Evolutionary conservation across 2,888 invertebrate genomes (phyloP).

Genomic region (Clusia tigrina): DNA sequence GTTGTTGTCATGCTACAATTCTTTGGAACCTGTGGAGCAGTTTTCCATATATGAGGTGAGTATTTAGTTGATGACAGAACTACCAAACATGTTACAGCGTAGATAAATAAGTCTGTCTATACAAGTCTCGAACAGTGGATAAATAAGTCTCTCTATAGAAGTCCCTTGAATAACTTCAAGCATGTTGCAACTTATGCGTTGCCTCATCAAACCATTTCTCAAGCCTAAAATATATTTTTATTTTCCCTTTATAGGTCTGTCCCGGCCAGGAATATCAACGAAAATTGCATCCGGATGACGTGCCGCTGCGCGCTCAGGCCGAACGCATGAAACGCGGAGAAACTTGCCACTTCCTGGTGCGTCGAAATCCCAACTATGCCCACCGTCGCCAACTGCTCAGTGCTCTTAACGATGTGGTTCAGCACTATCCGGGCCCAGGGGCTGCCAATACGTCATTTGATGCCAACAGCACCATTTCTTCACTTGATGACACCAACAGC

Average conservation of each 20-base stretch:
- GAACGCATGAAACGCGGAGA: conserved; percentile 75
- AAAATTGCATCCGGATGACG: conserved; percentile 86
- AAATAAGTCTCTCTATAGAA: too few species aligned
- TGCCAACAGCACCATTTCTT: conserved; percentile 29
- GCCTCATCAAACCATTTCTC: not conserved
- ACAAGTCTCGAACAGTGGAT: conserved; percentile 13
- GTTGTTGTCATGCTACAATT: conserved; percentile 84
- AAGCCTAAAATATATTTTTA: not conserved
- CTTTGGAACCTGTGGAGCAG: conserved; percentile 82
- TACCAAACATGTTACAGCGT: not conserved
- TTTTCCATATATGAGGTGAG: conserved; percentile 87
- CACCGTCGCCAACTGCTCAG: conserved; percentile 65
- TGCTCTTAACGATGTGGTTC: conserved; percentile 53
- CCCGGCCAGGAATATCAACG: conserved; percentile 86
- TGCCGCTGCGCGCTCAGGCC: conserved; percentile 79
- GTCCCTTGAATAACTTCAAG: not conserved
- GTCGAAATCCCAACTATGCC: conserved; percentile 80
- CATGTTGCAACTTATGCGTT: not conserved
- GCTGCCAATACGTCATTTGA: conserved; percentile 41
- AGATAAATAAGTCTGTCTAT: too few species aligned
- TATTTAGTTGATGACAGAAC: conserved; percentile 31
- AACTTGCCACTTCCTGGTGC: conserved; percentile 81
- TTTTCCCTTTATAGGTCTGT: conserved; percentile 67
- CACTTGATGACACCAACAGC: conserved; percentile 43
- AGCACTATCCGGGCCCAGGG: not conserved